Base-by-base conservation (phyloP, 2,797 vertebrate species). In the Tiaroga cobitis region DNA sequence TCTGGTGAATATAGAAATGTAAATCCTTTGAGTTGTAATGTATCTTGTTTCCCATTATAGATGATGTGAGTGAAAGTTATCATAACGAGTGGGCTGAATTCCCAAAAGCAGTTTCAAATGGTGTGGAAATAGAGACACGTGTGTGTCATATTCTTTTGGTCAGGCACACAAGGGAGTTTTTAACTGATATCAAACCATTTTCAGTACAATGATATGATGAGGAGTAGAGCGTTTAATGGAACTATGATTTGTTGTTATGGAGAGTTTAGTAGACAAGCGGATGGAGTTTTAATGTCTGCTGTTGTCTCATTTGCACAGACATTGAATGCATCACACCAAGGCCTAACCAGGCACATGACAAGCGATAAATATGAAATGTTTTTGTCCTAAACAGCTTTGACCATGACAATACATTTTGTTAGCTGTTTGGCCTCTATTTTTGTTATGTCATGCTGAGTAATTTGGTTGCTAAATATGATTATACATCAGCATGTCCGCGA, bases 1-100 rank as follows among this genome's bases (percentile, higher is more conserved):
- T 43, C 32, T 59, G 29, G 54, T 85, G 87, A 89, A 67, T 76
- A 61, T 54, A 74, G 68, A 83, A 85, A 83, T 83, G 67, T 43
- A 79, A 85, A 89, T 89, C 73, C 77, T 83, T 39, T n/a, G 49
- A 1, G 24, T 69, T 32, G 54, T 56, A 85, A 75, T 80, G 4
- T 15, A 49, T 56, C 51, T 34, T 29, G 61, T 72, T 81, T 83
- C 29, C 24, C 61, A 21, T 86, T 87, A 59, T 16, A 74, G 70
- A 59, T 72, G 24, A 61, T 82, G 61, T 19, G 80, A 67, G 63
- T 61, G 73, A 83, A 81, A 61, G 32, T 85, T 89, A 82, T 56
- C 73, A 46, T 80, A 56, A 69, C 32, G 6, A 76, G 37, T 24
- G 21, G 56, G 49, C 56, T 15, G 1, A 74, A 80, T 49, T 77